phyloP scores from a whole-genome alignment of 1,140 invertebrate genomes.

The Ylistrum balloti region DNA sequence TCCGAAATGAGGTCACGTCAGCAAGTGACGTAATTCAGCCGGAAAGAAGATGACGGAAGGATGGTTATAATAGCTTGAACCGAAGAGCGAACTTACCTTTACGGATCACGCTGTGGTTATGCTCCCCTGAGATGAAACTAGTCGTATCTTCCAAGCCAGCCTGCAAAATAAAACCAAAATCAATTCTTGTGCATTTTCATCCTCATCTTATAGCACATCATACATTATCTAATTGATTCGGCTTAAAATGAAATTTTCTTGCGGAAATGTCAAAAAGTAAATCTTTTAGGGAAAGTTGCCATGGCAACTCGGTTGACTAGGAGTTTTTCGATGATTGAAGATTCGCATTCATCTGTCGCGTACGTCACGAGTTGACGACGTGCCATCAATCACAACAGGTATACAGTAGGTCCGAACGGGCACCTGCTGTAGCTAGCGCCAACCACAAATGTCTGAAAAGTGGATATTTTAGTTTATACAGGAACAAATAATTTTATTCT shows the following conservation, averaged over 20 bases:
- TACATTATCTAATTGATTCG: conserved; percentile 57
- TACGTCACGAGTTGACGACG: conserved; percentile 30
- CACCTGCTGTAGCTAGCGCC: neutral
- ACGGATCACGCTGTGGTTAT: conserved; percentile 68
- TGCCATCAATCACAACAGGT: conserved; percentile 16
- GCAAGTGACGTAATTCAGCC: neutral
- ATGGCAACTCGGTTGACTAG: conserved; percentile 52
- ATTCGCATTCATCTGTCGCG: conserved; percentile 51
- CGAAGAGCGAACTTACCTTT: conserved; percentile 64
- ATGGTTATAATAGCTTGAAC: neutral
- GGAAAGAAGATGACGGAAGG: neutral
- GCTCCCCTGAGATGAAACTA: conserved; percentile 62
- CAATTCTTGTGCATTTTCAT: conserved; percentile 45
- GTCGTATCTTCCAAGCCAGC: conserved; percentile 65
- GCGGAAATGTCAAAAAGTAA: conserved; percentile 51
- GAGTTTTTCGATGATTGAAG: conserved; percentile 50
- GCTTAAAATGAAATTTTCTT: conserved; percentile 53
- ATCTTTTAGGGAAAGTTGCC: conserved; percentile 45
- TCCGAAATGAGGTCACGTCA: neutral
- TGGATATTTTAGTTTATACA: neutral
- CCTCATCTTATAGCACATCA: neutral
- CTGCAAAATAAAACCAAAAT: conserved; percentile 61
- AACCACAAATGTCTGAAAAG: neutral
- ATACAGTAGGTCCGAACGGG: neutral
- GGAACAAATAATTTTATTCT: too few relatives aligned